Percentiles rank a stretch among this genome's conserved stretches.
Evolutionary conservation across 2,888 invertebrate species (phyloP).

Genomic region (Heliconius hortense): DNA sequence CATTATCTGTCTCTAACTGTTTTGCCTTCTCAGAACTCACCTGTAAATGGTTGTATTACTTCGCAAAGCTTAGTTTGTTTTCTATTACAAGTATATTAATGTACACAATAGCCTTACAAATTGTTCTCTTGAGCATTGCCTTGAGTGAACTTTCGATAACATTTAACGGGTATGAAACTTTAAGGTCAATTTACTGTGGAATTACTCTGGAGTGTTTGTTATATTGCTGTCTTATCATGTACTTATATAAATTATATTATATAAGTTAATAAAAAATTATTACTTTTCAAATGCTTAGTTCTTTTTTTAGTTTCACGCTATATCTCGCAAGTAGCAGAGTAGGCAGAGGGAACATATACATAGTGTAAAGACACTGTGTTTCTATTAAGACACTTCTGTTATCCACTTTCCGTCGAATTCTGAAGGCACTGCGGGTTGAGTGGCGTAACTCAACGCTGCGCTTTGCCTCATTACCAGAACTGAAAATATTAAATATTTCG

Average conservation of each 20-base stretch:
- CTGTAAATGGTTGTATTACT: conserved; percentile 13
- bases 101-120: conserved; percentile 44
- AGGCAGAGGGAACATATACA: no score
- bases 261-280: no score
- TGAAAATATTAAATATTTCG: no score
- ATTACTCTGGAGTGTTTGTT: conserved; percentile 9
- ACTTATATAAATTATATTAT: background rate
- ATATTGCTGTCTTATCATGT: conserved; percentile 20
- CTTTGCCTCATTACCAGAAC: no score
- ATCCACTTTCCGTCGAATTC: no score
- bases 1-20: background rate
- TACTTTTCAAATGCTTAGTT: no score
- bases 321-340: no score
- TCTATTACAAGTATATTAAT: conserved; percentile 37
- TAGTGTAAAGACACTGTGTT: no score
- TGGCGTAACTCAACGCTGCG: no score
- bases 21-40: background rate
- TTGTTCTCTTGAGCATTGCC: conserved; percentile 48
- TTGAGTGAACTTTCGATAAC: conserved; percentile 40
- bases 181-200: conserved; percentile 46
- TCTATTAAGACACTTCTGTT: no score
- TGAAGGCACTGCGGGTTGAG: no score
- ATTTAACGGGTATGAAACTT: conserved; percentile 42
- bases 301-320: no score
- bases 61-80: conserved; percentile 25